Conservation (phyloP, 2,113 vertebrate genomes). For the Arothron firmamentum region DNA sequence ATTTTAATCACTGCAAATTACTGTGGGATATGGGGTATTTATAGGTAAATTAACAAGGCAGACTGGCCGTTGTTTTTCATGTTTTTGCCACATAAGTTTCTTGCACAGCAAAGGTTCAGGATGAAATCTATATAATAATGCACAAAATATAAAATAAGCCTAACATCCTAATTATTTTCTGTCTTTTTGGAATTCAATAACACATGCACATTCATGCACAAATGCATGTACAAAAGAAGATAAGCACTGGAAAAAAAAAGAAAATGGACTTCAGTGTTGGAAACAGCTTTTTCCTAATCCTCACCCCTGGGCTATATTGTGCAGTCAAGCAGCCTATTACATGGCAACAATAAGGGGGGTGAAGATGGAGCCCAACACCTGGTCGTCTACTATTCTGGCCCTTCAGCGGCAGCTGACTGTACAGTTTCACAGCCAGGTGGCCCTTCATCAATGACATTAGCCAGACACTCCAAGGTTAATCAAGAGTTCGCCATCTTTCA, state of each 20-base stretch:
- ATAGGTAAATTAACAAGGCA: too few relatives aligned
- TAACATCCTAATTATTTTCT: too few relatives aligned
- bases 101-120: too few relatives aligned
- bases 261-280: constrained; percentile 77
- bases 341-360: constrained; percentile 79
- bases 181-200: neutral
- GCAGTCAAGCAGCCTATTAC: constrained; percentile 86
- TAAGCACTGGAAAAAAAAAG: constrained; percentile 64
- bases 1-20: constrained; percentile 27
- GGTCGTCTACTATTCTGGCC: constrained; percentile 78
- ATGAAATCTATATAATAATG: too few relatives aligned
- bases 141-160: too few relatives aligned
- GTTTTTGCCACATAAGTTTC: too few relatives aligned
- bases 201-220: constrained; percentile 20
- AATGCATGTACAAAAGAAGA: constrained; percentile 32
- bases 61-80: too few relatives aligned
- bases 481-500: constrained; percentile 74
- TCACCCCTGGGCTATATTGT: constrained; percentile 82
- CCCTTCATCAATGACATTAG: constrained; percentile 85
- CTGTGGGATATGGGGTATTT: too few relatives aligned
- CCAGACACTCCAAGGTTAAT: constrained; percentile 88
- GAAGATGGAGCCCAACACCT: constrained; percentile 78
- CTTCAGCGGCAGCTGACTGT: constrained; percentile 87
- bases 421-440: constrained; percentile 89
- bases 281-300: constrained; percentile 80